A percentile compares a stretch with the other conserved stretches of the same genome.
phyloP scores from a whole-genome alignment of 2,797 vertebrate genomes.

The Crenichthys baileyi region DNA sequence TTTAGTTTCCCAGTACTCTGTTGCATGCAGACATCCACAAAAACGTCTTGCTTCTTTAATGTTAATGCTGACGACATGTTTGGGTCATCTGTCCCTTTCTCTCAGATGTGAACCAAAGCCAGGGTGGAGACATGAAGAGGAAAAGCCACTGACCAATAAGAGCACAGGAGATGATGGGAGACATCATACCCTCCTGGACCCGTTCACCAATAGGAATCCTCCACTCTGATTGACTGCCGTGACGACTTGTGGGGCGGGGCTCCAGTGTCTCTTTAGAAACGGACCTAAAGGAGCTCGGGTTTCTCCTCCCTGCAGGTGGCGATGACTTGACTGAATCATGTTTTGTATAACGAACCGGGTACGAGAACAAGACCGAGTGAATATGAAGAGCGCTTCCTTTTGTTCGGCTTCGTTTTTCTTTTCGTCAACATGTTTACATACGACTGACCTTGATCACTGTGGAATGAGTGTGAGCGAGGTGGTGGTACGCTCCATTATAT shows the following conservation, averaged over 20 bases:
- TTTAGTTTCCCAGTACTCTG: neutral
- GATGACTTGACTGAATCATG: conserved; percentile 62
- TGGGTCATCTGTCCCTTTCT: conserved; percentile 1
- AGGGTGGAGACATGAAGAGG: conserved; percentile 94
- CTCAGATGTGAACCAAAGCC: conserved; percentile 97
- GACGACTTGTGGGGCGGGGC: conserved; percentile 26
- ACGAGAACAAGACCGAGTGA: conserved; percentile 67
- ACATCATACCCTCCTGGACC: conserved; percentile 42
- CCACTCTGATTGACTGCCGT: conserved; percentile 22
- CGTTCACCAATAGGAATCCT: conserved; percentile 46
- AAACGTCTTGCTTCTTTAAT: neutral
- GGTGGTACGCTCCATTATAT: conserved; percentile 71
- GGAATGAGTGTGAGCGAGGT: conserved; percentile 74
- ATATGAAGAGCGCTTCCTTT: conserved; percentile 62
- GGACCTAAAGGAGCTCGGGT: conserved; percentile 57
- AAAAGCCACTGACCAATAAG: conserved; percentile 92
- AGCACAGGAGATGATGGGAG: conserved; percentile 31
- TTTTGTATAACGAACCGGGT: conserved; percentile 68
- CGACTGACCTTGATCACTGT: conserved; percentile 86
- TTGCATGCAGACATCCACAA: no score
- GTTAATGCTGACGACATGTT: neutral
- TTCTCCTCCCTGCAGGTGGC: conserved; percentile 50
- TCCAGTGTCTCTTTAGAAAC: conserved; percentile 36
- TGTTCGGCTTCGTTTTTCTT: conserved; percentile 58
- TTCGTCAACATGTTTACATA: conserved; percentile 87